Conservation (phyloP, 1,140 invertebrate species). For the Neodiprion pinetum region DNA sequence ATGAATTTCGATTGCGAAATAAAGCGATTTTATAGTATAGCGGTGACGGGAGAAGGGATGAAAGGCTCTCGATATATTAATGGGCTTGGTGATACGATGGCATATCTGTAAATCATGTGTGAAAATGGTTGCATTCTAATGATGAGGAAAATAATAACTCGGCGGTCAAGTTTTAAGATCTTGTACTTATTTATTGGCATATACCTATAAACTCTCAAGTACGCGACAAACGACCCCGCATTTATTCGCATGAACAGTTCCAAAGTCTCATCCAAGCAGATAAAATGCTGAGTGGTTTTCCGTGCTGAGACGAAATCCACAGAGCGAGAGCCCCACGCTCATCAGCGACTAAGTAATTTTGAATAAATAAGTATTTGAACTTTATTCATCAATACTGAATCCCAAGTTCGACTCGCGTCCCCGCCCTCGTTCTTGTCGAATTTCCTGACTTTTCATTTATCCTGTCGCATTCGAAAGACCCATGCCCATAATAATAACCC, state of each 20-base stretch:
- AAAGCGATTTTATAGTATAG: neutral
- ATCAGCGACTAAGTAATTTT: neutral
- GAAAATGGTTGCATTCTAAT: no score
- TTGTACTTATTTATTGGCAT: no score
- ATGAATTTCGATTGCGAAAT: neutral
- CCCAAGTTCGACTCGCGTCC: neutral
- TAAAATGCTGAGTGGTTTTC: constrained; percentile 7
- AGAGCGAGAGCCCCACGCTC: neutral
- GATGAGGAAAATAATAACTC: no score
- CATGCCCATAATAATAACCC: no score
- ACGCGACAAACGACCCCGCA: neutral
- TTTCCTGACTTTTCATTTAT: neutral
- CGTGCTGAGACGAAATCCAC: neutral
- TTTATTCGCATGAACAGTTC: neutral
- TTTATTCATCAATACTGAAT: neutral
- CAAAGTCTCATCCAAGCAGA: neutral
- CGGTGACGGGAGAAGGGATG: neutral
- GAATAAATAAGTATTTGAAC: constrained; percentile 6
- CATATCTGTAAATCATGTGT: no score
- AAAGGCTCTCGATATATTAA: no score
- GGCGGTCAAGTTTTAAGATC: no score
- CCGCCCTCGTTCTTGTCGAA: neutral
- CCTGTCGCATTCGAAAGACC: no score
- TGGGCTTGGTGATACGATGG: no score
- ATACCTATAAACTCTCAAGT: no score